Evolutionary conservation across 2,888 invertebrate species (phyloP).

Genomic region (Apoda limacodes): DNA sequence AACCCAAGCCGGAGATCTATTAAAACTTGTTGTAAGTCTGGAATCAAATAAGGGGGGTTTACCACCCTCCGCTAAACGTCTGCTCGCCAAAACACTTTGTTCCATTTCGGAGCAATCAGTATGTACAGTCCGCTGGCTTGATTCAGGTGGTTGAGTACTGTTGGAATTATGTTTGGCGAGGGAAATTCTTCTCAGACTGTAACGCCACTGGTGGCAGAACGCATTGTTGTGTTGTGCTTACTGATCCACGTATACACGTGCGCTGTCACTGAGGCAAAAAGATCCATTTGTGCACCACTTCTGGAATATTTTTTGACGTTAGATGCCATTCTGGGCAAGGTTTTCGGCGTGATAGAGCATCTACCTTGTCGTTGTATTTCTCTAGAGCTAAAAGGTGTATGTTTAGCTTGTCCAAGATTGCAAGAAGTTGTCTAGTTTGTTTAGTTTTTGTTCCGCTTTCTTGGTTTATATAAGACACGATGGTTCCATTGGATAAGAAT

Average conservation of each 20-base stretch:
- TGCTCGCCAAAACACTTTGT: constrained; percentile 13
- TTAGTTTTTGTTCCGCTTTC: constrained; percentile 20
- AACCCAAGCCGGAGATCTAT: too few relatives aligned
- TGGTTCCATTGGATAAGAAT: constrained; percentile 15
- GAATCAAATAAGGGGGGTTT: constrained; percentile 6
- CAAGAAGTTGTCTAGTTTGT: constrained; percentile 1
- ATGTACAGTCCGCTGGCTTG: constrained; percentile 9
- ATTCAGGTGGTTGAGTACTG: constrained; percentile 14
- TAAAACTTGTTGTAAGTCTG: constrained; percentile 8
- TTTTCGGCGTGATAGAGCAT: too few relatives aligned
- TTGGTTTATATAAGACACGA: constrained; percentile 12
- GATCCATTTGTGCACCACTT: constrained; percentile 16
- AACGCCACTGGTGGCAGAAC: constrained; percentile 6
- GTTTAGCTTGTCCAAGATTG: neutral
- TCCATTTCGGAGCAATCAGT: constrained; percentile 5
- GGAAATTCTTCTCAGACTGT: too few relatives aligned
- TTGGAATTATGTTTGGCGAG: constrained; percentile 10
- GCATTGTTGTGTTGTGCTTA: constrained; percentile 12
- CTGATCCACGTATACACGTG: constrained; percentile 11
- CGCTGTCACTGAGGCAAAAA: constrained; percentile 15
- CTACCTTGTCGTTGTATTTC: constrained; percentile 14
- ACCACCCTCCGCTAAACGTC: constrained; percentile 7
- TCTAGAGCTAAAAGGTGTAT: constrained; percentile 13
- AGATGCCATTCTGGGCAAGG: constrained; percentile 23
- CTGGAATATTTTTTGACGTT: constrained; percentile 10